Evolutionary conservation across 2,888 invertebrate species (phyloP).

Genomic region (Apoderus coryli): DNA sequence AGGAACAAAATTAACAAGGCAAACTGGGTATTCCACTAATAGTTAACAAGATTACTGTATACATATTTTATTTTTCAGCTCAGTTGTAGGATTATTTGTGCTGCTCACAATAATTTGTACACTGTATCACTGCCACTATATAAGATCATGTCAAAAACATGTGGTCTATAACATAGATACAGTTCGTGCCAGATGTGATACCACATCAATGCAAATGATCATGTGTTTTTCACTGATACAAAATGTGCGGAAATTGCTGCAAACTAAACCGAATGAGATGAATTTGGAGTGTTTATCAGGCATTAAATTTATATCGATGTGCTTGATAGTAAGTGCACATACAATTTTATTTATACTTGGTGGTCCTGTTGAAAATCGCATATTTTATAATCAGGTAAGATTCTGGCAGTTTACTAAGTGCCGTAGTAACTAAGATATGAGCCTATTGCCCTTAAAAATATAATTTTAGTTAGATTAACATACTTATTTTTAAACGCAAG

Average conservation of each 20-base stretch:
- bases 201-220: conserved; percentile 20
- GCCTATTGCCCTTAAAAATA: too few species aligned
- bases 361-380: conserved; percentile 51
- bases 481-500: too few species aligned
- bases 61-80: conserved; percentile 22
- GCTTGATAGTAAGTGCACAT: conserved; percentile 51
- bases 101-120: conserved; percentile 23
- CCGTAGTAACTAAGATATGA: too few species aligned
- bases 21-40: too few species aligned
- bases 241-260: conserved; percentile 43
- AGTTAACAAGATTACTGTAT: too few species aligned
- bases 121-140: conserved; percentile 19
- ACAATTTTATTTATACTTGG: conserved; percentile 49
- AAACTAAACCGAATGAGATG: conserved; percentile 40
- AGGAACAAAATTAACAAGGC: conserved; percentile 18
- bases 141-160: conserved; percentile 19
- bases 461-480: too few species aligned
- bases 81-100: conserved; percentile 20
- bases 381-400: conserved; percentile 44
- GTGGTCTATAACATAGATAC: conserved; percentile 19
- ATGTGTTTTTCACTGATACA: conserved; percentile 44
- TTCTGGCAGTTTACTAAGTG: not conserved
- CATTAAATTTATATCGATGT: conserved; percentile 52
- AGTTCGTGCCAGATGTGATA: conserved; percentile 13
- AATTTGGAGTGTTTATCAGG: conserved; percentile 44